Percentiles rank a stretch among this genome's conserved stretches.
phyloP scores from a whole-genome alignment of 2,113 vertebrate genomes.

The Spermophilus dauricus region DNA sequence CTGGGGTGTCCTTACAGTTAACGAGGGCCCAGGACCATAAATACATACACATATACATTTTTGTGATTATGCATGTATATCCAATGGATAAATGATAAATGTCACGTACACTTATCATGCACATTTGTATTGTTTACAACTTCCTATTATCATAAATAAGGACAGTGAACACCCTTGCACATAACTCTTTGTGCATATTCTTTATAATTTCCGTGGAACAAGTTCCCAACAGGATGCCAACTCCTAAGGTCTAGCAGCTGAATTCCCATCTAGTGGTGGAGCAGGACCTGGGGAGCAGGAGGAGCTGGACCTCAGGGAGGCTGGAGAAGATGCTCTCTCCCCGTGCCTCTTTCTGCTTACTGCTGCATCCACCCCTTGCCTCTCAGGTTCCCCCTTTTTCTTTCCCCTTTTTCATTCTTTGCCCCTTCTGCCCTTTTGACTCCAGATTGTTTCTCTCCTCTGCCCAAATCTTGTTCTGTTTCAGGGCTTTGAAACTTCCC shows the following conservation, averaged over 20 bases:
- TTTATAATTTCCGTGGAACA: not conserved
- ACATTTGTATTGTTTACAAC: not conserved
- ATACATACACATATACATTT: too few species aligned
- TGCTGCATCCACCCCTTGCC: not conserved
- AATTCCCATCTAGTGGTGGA: not conserved
- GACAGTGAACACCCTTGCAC: not conserved
- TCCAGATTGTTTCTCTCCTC: not conserved
- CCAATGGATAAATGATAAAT: not conserved
- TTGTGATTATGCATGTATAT: too few species aligned
- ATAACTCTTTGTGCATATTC: not conserved
- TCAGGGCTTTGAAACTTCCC: not conserved
- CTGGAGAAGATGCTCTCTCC: not conserved
- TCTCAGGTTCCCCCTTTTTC: not conserved
- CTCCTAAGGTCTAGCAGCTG: not conserved
- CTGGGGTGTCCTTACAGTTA: not conserved
- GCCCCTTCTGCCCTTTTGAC: not conserved
- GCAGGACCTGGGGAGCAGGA: not conserved
- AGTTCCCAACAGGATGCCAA: not conserved
- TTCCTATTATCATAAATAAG: not conserved
- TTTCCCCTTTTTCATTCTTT: not conserved
- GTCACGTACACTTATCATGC: not conserved
- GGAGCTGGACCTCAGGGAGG: not conserved
- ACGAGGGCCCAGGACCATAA: not conserved
- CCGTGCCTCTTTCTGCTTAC: not conserved
- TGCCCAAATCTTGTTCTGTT: not conserved